phyloP scores from a whole-genome alignment of 2,888 invertebrate genomes.

The Zele albiditarsus region DNA sequence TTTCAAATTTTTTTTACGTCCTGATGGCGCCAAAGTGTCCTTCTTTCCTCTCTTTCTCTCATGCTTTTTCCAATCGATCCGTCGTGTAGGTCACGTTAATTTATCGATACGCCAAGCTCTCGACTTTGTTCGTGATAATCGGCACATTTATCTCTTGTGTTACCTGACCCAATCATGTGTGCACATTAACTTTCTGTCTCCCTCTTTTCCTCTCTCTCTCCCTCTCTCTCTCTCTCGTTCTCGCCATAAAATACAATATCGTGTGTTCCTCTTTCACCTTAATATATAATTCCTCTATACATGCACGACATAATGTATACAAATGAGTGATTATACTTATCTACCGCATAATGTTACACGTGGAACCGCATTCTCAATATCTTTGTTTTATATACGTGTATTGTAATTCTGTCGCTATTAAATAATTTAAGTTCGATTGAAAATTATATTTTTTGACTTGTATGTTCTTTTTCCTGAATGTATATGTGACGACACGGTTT shows the following conservation, averaged over 20 bases:
- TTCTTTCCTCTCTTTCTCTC: background rate
- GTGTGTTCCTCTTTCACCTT: background rate
- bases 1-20: background rate
- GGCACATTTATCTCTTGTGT: conserved; percentile 31
- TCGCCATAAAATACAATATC: too few species aligned
- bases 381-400: too few species aligned
- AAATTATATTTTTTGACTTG: too few species aligned
- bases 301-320: too few species aligned
- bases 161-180: conserved; percentile 26
- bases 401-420: too few species aligned
- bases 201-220: too few species aligned
- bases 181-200: conserved; percentile 22
- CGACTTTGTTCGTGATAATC: conserved; percentile 38
- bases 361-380: too few species aligned
- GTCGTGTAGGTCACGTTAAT: conserved; percentile 39
- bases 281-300: background rate
- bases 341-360: too few species aligned
- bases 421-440: too few species aligned
- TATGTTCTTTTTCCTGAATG: background rate
- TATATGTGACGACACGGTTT: conserved; percentile 18
- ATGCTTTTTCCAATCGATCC: conserved; percentile 18
- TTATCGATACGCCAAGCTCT: conserved; percentile 39
- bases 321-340: too few species aligned
- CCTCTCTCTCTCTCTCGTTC: background rate
- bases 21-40: background rate